Percentiles rank a stretch among this genome's conserved stretches.
phyloP scores from a whole-genome alignment of 2,113 vertebrate species.

The Orientallactaga bullata region DNA sequence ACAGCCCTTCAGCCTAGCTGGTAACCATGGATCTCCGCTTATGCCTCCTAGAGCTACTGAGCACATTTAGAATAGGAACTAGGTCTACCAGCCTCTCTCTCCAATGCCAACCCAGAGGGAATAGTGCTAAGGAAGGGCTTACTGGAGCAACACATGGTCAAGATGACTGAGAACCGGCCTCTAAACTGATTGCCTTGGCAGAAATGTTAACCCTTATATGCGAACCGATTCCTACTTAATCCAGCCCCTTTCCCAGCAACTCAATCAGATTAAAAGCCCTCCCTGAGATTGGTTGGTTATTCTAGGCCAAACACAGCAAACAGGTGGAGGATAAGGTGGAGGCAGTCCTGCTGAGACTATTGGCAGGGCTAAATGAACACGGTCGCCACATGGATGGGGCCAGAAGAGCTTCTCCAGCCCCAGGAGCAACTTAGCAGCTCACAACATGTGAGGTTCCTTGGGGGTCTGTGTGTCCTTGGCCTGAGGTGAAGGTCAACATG shows the following conservation, averaged over 20 bases:
- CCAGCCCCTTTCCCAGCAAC: neutral
- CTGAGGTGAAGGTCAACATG: neutral
- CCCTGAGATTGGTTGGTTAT: neutral
- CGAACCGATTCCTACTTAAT: neutral
- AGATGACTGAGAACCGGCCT: too few species aligned
- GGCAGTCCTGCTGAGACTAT: neutral
- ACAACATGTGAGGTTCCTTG: neutral
- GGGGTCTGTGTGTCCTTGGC: neutral
- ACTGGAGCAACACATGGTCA: neutral
- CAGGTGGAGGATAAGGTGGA: neutral
- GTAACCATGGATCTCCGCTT: neutral
- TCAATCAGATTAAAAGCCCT: neutral
- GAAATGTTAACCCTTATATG: neutral
- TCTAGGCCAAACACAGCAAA: neutral
- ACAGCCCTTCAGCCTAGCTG: neutral
- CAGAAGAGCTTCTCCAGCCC: neutral
- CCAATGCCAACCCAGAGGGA: neutral
- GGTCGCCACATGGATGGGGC: too few species aligned
- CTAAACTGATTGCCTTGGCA: constrained; percentile 13
- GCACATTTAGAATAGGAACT: neutral
- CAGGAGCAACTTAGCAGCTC: neutral
- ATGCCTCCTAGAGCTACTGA: neutral
- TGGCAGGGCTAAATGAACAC: neutral
- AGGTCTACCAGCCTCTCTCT: neutral
- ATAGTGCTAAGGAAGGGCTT: neutral